Base-by-base conservation (phyloP, 2,113 vertebrate genomes). In the Pomatorhinus ruficollis region DNA sequence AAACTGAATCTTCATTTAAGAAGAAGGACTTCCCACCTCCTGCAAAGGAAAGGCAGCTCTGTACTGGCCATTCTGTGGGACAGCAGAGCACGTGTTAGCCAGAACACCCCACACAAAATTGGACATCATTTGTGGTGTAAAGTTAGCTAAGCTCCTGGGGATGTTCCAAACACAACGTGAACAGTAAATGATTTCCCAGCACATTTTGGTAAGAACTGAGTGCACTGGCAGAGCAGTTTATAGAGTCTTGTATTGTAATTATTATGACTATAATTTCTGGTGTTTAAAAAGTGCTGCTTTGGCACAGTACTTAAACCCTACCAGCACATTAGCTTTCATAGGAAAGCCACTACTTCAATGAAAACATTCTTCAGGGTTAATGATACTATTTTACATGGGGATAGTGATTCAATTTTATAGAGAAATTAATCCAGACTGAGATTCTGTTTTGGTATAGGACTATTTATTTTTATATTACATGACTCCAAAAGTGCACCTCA, bases 231-330 rank as follows among this genome's bases (percentile, higher is more conserved):
- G 33, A 85, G 15, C 15, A 24, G 15, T 90, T 89, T 83, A 63
- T 85, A 59, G 66, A 81, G 45, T n/a, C 90, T 65, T 72, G 63
- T 78, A 72, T 25, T 74, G 33, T 11, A 83, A 64, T 71, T 53
- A 77, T 50, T 49, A 27, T 10, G 5, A 25, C 17, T 74, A 6
- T 61, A 70, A 77, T 59, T 92, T 87, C 57, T 90, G 72, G 11
- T 47, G 8, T 80, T 95, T 88, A 23, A 72, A 85, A 95, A 94
- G 50, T 69, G 23, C 6, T 79, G 5, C 45, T 91, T 87, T 47
- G 31, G 52, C 66, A 72, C 11, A 75, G 35, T 33, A 63, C 44
- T 86, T 81, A 77, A 91, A 78, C 1, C 8, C 47, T 53, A 75
- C 33, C 37, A 87, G 40, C 31, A 53, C n/a, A 39, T 52, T 61